Conservation (phyloP, 2,888 invertebrate species). For the Gordius sp. region DNA sequence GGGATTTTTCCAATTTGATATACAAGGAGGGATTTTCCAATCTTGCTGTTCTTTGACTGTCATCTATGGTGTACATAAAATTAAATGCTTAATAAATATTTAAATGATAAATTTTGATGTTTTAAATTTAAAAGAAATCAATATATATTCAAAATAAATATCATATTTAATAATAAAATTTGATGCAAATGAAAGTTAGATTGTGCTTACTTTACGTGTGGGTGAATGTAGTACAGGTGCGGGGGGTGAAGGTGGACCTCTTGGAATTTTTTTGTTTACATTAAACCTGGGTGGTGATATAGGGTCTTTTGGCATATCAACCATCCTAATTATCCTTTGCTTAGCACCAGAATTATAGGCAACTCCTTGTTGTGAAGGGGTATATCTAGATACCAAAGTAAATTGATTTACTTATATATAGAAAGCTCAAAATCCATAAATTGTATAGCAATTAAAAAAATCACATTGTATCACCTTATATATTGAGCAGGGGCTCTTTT, state of each 20-base stretch:
- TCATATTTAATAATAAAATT: not conserved
- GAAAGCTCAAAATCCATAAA: too few relatives aligned
- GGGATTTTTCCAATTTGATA: conserved; percentile 97
- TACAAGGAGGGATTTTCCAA: conserved; percentile 96
- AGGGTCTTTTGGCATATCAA: conserved; percentile 74
- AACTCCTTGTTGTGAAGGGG: conserved; percentile 82
- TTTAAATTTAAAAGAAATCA: not conserved
- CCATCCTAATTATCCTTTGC: conserved; percentile 80
- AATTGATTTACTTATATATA: conserved; percentile 15
- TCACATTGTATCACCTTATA: conserved; percentile 38
- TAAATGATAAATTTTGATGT: not conserved
- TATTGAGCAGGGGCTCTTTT: conserved; percentile 76
- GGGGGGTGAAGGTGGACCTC: conserved; percentile 91
- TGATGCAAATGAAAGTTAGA: not conserved
- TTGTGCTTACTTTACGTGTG: conserved; percentile 47
- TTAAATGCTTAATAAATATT: conserved; percentile 8
- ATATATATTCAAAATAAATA: conserved; percentile 13
- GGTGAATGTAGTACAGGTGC: conserved; percentile 96
- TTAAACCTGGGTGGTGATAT: conserved; percentile 91
- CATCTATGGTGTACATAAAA: conserved; percentile 29
- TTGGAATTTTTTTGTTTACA: conserved; percentile 92
- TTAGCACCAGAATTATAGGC: conserved; percentile 82
- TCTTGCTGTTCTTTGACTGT: conserved; percentile 95
- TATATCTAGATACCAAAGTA: conserved; percentile 49
- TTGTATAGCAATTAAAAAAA: too few relatives aligned